A percentile compares a stretch with the other conserved stretches of the same genome.
Evolutionary conservation across 2,113 vertebrate species (phyloP).

Genomic region (Leiothrix lutea): DNA sequence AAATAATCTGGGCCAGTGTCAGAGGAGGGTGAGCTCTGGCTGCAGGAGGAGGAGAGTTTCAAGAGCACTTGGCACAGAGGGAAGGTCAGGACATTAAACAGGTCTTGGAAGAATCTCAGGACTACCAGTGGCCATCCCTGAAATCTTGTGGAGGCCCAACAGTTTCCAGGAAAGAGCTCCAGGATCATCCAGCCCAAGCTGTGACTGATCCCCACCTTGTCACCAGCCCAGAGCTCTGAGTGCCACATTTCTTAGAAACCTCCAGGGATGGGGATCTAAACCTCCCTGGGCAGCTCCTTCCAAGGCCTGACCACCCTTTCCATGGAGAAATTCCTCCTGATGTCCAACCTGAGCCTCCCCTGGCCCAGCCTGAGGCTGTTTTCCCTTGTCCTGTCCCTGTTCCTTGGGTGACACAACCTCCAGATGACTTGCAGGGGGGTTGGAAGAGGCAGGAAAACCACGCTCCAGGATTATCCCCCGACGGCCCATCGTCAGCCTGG

Average conservation of each 20-base stretch:
- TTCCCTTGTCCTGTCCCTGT: background rate
- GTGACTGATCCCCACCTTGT: fast-evolving
- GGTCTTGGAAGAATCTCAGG: background rate
- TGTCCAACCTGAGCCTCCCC: background rate
- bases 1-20: slow-evolving; percentile 14
- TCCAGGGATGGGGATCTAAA: background rate
- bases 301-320: fast-evolving
- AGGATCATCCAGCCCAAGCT: fast-evolving
- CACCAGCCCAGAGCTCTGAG: background rate
- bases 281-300: background rate
- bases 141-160: background rate
- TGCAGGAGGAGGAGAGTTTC: background rate
- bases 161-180: background rate
- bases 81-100: background rate
- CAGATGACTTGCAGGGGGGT: background rate
- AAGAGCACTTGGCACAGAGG: background rate
- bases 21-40: background rate
- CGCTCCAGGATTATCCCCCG: background rate
- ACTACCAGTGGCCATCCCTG: background rate
- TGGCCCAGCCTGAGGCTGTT: no score
- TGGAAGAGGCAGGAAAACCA: background rate
- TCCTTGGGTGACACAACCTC: background rate
- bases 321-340: fast-evolving
- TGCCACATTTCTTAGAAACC: background rate
- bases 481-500: background rate